A percentile compares a stretch with the other conserved stretches of the same genome.
Conservation (phyloP, 1,140 invertebrate genomes). For the Condylostylus longicornis region DNA sequence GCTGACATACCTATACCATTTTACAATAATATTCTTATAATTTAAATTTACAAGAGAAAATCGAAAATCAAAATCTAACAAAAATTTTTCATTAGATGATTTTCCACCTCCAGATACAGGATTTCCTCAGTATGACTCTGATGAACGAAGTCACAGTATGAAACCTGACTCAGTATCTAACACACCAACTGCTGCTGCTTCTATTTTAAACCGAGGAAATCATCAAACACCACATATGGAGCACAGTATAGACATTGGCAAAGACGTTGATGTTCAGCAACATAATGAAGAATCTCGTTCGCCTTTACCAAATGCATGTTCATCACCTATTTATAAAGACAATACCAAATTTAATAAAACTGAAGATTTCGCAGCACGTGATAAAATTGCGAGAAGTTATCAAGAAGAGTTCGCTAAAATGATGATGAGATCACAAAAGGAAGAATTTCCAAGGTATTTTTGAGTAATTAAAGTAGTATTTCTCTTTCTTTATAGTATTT, state of each 20-base stretch:
- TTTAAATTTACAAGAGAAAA: neutral
- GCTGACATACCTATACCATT: no score
- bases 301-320: slow-evolving; percentile 56
- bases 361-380: slow-evolving; percentile 42
- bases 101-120: slow-evolving; percentile 34
- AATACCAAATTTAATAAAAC: no score
- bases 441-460: slow-evolving; percentile 53
- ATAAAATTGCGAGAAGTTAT: slow-evolving; percentile 92
- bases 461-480: neutral
- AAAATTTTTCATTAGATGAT: neutral
- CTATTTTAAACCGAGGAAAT: neutral
- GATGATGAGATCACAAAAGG: slow-evolving; percentile 56
- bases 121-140: slow-evolving; percentile 53
- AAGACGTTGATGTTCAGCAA: slow-evolving; percentile 41
- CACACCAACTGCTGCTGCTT: neutral
- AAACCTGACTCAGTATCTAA: neutral
- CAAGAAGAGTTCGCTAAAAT: slow-evolving; percentile 90
- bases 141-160: slow-evolving; percentile 62
- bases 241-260: slow-evolving; percentile 12
- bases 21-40: no score
- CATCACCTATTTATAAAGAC: slow-evolving; percentile 58
- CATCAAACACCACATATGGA: neutral
- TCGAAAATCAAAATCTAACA: slow-evolving; percentile 1
- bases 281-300: slow-evolving; percentile 71
- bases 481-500: slow-evolving; percentile 1